Evolutionary conservation across 2,888 invertebrate genomes (phyloP), one percentile per base, ranked within the genome.

Genomic region (Brachypalpus laphriformis): DNA sequence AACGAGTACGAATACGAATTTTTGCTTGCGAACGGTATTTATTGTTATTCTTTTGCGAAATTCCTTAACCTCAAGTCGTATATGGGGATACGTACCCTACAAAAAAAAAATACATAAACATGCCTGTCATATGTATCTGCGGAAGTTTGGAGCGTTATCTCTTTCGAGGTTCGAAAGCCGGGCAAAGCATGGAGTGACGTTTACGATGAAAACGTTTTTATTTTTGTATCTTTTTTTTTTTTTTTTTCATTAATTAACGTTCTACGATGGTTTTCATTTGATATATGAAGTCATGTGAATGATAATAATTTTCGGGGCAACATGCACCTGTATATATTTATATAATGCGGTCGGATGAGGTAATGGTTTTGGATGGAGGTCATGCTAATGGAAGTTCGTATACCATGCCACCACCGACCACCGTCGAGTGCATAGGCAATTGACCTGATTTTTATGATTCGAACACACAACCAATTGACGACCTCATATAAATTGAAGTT

Each of bases 361-460:
- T 82, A 70, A 82, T 82, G 40, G 11, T 25, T 22, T 72, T 72
- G 40, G 40, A 61, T 66, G 34, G 49, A 70, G 61, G 61, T 49
- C 68, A 75, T 42, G 49, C 56, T 51, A 51, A 72, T 72, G 51
- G 61, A 51, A 51, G 37, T 37, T 22, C 20, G 4, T 37, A 28
- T 34, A 14, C 16, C 16, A 16, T 14, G 8, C 25, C 37, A 63
- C 45, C 49, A 34, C 45, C 40, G n/a, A 22, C 28, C n/a, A 22
- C 16, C 18, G n/a, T 20, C 40, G 54, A 78, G 56, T 68, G 72
- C 82, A 71, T 72, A 63, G 68, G 70, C 76, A 71, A 71, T 83
- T 78, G 83, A 83, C 83, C 83, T 74, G 80, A 42, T 83, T 83
- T 80, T 54, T 77, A 51, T 68, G 54, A 68, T 65, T 80, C 37